These are phyloP conservation scores for Ctenopoma kingsleyae DNA, from an alignment of 2,797 vertebrate species.

Conservation along the genomic window DNA sequence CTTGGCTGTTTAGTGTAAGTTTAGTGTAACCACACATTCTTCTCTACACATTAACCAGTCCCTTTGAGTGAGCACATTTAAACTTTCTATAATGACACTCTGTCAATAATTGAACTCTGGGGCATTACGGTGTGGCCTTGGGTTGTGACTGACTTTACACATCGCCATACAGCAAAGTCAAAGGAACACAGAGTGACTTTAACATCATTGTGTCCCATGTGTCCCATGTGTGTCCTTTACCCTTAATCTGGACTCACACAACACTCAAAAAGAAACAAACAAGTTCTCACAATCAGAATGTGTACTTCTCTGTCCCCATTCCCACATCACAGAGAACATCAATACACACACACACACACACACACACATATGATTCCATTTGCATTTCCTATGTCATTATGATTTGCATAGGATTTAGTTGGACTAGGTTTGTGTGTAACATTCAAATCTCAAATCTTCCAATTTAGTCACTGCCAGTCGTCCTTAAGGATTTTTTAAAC, in stretches of 20 bases:
- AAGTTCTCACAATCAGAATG: background rate
- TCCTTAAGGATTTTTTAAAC: too few relatives aligned
- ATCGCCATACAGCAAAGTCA: background rate
- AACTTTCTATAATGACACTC: conserved; percentile 70
- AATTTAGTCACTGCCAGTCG: background rate
- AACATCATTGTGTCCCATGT: too few relatives aligned
- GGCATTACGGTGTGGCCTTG: conserved; percentile 41
- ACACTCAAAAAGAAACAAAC: background rate
- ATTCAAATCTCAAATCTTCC: background rate
- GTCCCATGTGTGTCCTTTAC: background rate
- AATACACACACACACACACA: too few relatives aligned
- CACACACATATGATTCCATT: too few relatives aligned
- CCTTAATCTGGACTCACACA: background rate
- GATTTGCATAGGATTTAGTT: background rate
- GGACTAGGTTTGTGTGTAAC: background rate
- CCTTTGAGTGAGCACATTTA: conserved; percentile 56
- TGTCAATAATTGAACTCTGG: conserved; percentile 75
- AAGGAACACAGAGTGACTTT: background rate
- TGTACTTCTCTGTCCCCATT: background rate
- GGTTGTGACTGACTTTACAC: conserved; percentile 32
- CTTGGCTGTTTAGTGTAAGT: background rate
- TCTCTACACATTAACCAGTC: conserved; percentile 74
- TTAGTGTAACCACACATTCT: conserved; percentile 11
- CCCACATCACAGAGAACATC: too few relatives aligned
- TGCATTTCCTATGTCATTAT: too few relatives aligned